phyloP scores from a whole-genome alignment of 2,797 vertebrate genomes.

The Hippopotamyrus pictus region DNA sequence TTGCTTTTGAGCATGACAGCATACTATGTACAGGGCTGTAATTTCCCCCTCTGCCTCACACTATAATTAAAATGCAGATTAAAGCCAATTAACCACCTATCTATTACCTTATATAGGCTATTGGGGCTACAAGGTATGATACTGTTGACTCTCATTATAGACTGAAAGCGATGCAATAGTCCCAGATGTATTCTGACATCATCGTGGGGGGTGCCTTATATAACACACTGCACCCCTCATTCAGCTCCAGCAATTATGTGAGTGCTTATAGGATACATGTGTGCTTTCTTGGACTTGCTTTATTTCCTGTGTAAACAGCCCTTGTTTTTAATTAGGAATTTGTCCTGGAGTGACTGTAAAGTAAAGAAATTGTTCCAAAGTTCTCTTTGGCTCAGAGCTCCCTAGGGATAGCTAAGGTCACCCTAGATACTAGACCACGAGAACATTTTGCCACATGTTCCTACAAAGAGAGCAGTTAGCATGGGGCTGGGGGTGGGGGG shows the following conservation, averaged over 20 bases:
- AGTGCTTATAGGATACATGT: background rate
- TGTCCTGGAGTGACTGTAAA: conserved; percentile 2
- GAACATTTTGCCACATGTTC: background rate
- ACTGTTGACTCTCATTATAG: background rate
- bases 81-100: background rate
- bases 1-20: background rate
- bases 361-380: background rate
- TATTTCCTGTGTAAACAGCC: background rate
- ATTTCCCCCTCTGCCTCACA: background rate
- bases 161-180: background rate
- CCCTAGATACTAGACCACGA: background rate
- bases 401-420: background rate
- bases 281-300: background rate
- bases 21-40: background rate
- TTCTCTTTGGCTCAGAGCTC: background rate
- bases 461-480: background rate
- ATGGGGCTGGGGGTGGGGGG: background rate
- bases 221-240: background rate
- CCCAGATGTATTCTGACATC: background rate
- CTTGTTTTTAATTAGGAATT: conserved; percentile 7
- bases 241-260: background rate
- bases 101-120: background rate
- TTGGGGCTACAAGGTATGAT: background rate
- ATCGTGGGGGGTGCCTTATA: background rate
- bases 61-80: background rate